These are phyloP conservation scores for Nannoperca australis DNA, from an alignment of 2,797 vertebrate species.

Conservation along the genomic window DNA sequence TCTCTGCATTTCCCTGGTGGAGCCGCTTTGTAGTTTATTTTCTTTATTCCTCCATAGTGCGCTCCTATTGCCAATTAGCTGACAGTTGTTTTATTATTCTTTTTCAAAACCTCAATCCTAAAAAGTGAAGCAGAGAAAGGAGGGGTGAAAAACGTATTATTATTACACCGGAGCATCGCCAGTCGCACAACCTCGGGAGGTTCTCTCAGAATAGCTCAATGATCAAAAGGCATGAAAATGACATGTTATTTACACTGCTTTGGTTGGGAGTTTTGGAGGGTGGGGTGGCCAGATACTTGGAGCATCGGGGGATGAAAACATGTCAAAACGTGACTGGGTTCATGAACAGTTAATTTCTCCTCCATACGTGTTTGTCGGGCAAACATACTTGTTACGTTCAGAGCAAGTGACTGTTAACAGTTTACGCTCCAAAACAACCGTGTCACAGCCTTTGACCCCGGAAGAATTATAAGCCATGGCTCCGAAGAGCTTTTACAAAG, in stretches of 20 bases:
- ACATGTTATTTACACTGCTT: constrained; percentile 70
- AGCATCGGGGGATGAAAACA: constrained; percentile 39
- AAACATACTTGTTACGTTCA: constrained; percentile 48
- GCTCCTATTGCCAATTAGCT: constrained; percentile 78
- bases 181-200: constrained; percentile 62
- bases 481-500: background rate
- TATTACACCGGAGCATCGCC: constrained; percentile 58
- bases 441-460: constrained; percentile 38
- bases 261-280: constrained; percentile 32
- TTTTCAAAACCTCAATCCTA: constrained; percentile 73
- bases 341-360: constrained; percentile 49
- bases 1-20: constrained; percentile 66
- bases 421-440: constrained; percentile 28
- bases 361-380: constrained; percentile 46
- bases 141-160: constrained; percentile 44
- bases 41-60: constrained; percentile 42
- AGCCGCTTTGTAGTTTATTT: constrained; percentile 76
- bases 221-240: constrained; percentile 77
- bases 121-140: constrained; percentile 56
- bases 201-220: constrained; percentile 66
- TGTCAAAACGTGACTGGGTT: constrained; percentile 41
- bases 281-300: constrained; percentile 63
- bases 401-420: constrained; percentile 48
- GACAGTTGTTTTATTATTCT: constrained; percentile 82
- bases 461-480: background rate